Evolutionary conservation across 2,113 vertebrate species (phyloP).

Genomic region (Globicephala melas): DNA sequence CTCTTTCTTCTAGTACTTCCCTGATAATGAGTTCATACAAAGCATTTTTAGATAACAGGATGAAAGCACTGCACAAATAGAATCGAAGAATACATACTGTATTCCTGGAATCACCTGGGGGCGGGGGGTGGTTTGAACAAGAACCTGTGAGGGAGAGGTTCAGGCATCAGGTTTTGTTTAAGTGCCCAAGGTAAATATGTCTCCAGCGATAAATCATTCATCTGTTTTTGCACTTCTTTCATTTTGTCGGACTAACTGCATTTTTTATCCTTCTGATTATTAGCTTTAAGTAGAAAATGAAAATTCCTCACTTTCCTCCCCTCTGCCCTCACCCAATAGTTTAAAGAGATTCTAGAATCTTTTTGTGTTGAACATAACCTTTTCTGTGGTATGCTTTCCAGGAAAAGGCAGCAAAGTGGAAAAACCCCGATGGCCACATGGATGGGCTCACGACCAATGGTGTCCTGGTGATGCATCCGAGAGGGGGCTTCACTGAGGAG

Average conservation of each 20-base stretch:
- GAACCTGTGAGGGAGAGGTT: neutral
- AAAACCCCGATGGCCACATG: constrained; percentile 99
- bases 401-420: constrained; percentile 99
- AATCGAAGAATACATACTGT: neutral
- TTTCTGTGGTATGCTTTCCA: constrained; percentile 71
- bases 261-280: neutral
- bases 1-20: neutral
- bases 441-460: constrained; percentile 98
- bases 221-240: neutral
- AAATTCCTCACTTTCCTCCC: neutral
- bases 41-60: neutral
- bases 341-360: neutral
- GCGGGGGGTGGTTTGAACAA: neutral
- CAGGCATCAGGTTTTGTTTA: neutral
- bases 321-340: neutral
- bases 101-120: neutral
- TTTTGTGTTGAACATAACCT: neutral
- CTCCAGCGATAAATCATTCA: neutral
- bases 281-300: constrained; percentile 17
- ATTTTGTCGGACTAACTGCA: neutral
- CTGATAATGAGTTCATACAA: neutral
- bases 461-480: constrained; percentile 97
- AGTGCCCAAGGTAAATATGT: neutral
- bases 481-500: constrained; percentile 95
- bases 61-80: neutral